Percentiles rank a stretch among this genome's conserved stretches.
Conservation (phyloP, 2,797 vertebrate genomes). For the Alcedo quadribrachys region DNA sequence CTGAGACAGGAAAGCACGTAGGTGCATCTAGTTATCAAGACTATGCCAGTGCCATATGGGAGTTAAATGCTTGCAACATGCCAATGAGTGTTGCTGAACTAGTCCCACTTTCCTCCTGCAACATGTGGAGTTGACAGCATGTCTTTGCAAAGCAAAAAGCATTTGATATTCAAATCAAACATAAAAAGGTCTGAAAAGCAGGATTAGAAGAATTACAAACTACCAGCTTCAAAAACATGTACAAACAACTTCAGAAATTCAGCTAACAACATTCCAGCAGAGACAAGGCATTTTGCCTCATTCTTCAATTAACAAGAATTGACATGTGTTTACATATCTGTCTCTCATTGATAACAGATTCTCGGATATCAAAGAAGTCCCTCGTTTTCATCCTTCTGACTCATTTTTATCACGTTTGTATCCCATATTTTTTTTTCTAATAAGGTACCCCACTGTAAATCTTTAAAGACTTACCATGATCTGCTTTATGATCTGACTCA, state of each 20-base stretch:
- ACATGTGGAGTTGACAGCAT: neutral
- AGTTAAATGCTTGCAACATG: neutral
- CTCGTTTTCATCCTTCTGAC: conserved; percentile 5
- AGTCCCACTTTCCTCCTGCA: neutral
- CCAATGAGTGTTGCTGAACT: neutral
- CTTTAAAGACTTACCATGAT: conserved; percentile 10
- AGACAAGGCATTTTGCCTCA: conserved; percentile 28
- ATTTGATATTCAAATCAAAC: neutral
- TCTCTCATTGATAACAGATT: conserved; percentile 63
- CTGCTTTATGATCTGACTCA: neutral
- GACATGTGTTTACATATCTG: conserved; percentile 59
- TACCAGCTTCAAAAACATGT: conserved; percentile 42
- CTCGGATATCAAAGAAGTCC: conserved; percentile 66
- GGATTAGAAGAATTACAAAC: conserved; percentile 30
- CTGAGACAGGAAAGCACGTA: neutral
- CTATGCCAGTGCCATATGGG: neutral
- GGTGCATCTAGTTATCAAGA: neutral
- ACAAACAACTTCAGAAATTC: neutral
- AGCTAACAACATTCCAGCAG: conserved; percentile 22
- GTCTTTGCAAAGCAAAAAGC: neutral
- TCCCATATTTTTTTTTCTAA: conserved; percentile 29
- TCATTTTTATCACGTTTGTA: conserved; percentile 59
- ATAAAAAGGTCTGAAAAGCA: neutral
- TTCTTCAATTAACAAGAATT: conserved; percentile 56
- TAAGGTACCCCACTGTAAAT: neutral